These are phyloP conservation scores for Oncorhynchus keta DNA, from an alignment of 2,113 vertebrate species.

Conservation along the genomic window DNA sequence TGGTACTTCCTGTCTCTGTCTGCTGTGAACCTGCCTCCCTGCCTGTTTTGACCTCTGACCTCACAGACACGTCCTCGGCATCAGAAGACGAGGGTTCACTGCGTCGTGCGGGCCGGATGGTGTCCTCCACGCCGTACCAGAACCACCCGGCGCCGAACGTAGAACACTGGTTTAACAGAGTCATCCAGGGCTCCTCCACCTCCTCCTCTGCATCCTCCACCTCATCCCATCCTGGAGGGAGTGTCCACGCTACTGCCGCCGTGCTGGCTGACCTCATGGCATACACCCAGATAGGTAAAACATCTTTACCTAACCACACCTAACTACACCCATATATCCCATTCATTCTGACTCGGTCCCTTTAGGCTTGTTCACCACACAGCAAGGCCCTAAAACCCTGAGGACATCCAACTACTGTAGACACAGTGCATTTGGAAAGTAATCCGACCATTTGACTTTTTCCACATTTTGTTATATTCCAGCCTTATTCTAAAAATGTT, in stretches of 20 bases:
- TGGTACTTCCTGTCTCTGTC: too few species aligned
- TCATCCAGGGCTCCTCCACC: conserved; percentile 95
- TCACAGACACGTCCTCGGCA: conserved; percentile 95
- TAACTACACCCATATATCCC: background rate
- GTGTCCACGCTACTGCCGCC: conserved; percentile 75
- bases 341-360: too few species aligned
- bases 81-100: conserved; percentile 97
- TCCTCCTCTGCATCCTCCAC: conserved; percentile 98
- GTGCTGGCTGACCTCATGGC: conserved; percentile 87
- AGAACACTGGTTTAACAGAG: conserved; percentile 93
- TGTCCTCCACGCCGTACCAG: conserved; percentile 85
- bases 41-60: conserved; percentile 38
- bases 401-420: too few species aligned
- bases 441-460: too few species aligned
- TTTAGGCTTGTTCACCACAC: too few species aligned
- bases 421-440: too few species aligned
- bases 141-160: conserved; percentile 76
- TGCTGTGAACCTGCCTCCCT: conserved; percentile 22
- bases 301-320: conserved; percentile 39
- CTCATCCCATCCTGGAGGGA: conserved; percentile 93
- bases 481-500: too few species aligned
- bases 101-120: conserved; percentile 84
- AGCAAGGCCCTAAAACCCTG: too few species aligned
- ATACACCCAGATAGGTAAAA: conserved; percentile 90
- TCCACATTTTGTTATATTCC: too few species aligned